These are phyloP conservation scores for Mongoloraphidia duomilia DNA, from an alignment of 2,888 invertebrate species.

Conservation along the genomic window DNA sequence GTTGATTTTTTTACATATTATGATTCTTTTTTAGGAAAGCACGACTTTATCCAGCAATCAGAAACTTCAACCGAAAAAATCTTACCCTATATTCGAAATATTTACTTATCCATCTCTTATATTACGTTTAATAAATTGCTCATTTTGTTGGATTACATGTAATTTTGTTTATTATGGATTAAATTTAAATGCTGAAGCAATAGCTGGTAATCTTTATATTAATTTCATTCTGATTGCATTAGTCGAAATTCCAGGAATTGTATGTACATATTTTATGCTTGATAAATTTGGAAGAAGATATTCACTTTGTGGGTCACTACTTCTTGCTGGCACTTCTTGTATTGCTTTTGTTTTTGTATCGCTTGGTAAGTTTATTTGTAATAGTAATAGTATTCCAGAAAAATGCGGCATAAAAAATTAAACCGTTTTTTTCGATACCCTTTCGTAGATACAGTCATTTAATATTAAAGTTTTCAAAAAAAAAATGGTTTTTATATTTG, in stretches of 20 bases:
- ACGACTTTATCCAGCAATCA: no score
- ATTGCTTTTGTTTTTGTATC: constrained; percentile 43
- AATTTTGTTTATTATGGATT: constrained; percentile 70
- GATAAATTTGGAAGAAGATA: constrained; percentile 48
- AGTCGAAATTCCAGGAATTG: constrained; percentile 60
- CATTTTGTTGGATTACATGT: constrained; percentile 68
- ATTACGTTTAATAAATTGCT: constrained; percentile 44
- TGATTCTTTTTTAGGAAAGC: no score
- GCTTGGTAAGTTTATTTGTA: constrained; percentile 26
- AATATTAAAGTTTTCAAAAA: constrained; percentile 7
- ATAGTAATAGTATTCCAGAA: not conserved
- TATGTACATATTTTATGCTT: constrained; percentile 44
- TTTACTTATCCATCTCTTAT: constrained; percentile 15
- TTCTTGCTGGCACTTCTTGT: constrained; percentile 46
- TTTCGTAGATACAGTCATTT: constrained; percentile 16
- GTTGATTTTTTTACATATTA: no score
- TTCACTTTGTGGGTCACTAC: constrained; percentile 44
- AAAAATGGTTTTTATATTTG: not conserved
- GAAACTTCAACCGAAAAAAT: no score
- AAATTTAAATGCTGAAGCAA: constrained; percentile 58
- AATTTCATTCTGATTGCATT: constrained; percentile 56
- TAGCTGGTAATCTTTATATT: constrained; percentile 60
- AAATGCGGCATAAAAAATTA: not conserved
- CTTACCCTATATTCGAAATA: no score
- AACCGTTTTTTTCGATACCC: not conserved